Base-by-base conservation (phyloP, 2,797 vertebrate species). In the Poeciliopsis paucimaculata region DNA sequence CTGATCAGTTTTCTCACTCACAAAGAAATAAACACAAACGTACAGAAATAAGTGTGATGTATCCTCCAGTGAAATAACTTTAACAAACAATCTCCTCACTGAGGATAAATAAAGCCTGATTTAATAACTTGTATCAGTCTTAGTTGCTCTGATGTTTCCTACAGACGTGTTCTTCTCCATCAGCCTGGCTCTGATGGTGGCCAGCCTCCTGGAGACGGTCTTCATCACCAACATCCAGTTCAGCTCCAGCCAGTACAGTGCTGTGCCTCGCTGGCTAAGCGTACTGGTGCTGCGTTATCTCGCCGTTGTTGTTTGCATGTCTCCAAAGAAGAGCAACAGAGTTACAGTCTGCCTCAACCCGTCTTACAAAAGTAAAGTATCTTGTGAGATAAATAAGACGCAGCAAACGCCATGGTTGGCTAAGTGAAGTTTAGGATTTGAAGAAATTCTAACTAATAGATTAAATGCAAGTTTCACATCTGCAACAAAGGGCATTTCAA, bases 111-210 rank as follows among this genome's bases (percentile, higher is more conserved):
- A 26, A n/a, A 70, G 23, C 43, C 66, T 6, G 39, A 70, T 13
- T 36, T 26, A 13, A 68, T 13, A 41, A 41, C 64, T 43, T 15
- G 18, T 10, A 9, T 23, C 9, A 70, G 11, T 41, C 18, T 75
- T 3, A 31, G 5, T 31, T 12, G 34, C 51, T 53, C 45, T 72
- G 41, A 53, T 76, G 43, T 73, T 74, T 73, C n/a, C 51, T 71
- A 49, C 76, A 95, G 94, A 88, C 41, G 87, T 88, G 12, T 93
- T 92, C 80, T 96, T 96, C 84, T 92, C 92, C 2, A 55, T 94
- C 78, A 96, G 91, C 49, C 85, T 96, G 28, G 92, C 92, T 15
- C 88, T 96, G 81, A 96, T 96, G 94, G 94, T 95, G 77, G 39
- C 83, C 82, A 95, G 95, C 83, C 90, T 96, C 36, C 57, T 96